phyloP scores from a whole-genome alignment of 2,113 vertebrate genomes.

The Pangasianodon gigas region DNA sequence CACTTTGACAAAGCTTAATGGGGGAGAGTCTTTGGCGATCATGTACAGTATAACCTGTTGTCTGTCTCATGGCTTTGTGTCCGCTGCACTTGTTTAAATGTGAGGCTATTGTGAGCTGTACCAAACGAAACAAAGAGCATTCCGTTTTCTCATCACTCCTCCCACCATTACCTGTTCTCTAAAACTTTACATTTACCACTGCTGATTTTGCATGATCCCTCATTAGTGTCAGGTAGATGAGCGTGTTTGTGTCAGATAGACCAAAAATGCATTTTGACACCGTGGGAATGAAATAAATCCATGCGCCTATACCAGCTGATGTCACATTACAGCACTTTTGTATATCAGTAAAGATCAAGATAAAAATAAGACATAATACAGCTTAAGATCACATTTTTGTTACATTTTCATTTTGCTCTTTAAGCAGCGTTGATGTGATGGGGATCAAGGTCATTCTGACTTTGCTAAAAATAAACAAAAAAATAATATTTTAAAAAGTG shows the following conservation, averaged over 20 bases:
- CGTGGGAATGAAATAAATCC: background rate
- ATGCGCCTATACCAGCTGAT: background rate
- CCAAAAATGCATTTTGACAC: background rate
- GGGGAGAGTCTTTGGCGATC: background rate
- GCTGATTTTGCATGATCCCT: background rate
- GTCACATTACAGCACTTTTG: background rate
- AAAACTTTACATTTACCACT: background rate
- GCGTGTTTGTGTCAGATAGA: background rate
- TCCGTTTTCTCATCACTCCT: background rate
- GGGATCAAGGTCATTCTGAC: background rate
- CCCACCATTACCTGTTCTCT: background rate
- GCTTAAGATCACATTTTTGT: background rate
- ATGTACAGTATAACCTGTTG: background rate
- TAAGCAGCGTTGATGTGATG: background rate
- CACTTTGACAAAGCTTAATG: background rate
- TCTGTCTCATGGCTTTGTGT: background rate
- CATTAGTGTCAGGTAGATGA: background rate
- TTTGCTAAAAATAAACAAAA: no score
- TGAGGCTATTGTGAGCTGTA: background rate
- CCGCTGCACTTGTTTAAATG: background rate
- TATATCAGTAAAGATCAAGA: background rate
- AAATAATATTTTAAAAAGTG: background rate
- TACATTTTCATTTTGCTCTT: background rate
- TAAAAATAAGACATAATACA: background rate
- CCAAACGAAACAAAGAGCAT: background rate